phyloP scores from a whole-genome alignment of 2,888 invertebrate species.

The Oligia strigilis region DNA sequence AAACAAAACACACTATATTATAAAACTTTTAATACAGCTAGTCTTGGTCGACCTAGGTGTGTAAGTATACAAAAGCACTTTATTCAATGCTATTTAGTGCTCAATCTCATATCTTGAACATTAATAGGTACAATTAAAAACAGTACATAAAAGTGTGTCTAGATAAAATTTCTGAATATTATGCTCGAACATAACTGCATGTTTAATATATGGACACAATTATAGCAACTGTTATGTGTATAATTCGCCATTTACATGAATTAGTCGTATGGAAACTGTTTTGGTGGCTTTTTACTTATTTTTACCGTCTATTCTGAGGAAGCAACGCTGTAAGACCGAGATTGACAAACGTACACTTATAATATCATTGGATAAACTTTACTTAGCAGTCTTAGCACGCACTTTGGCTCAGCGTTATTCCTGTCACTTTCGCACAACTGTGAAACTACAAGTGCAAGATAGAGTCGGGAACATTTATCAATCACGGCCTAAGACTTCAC shows the following conservation, averaged over 20 bases:
- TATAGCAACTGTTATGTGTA: constrained; percentile 47
- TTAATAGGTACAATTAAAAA: constrained; percentile 34
- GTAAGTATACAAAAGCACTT: background rate
- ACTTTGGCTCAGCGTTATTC: background rate
- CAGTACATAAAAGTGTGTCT: constrained; percentile 42
- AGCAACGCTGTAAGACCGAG: background rate
- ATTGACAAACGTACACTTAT: background rate
- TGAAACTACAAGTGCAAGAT: background rate
- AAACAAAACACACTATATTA: background rate
- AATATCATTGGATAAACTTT: background rate
- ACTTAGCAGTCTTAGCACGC: background rate
- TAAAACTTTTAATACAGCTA: background rate
- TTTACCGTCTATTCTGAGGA: constrained; percentile 19
- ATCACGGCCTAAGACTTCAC: background rate
- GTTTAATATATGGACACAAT: constrained; percentile 42
- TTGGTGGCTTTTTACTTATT: constrained; percentile 12
- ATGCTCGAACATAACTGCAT: constrained; percentile 49
- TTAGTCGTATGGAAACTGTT: constrained; percentile 36
- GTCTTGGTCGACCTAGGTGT: background rate
- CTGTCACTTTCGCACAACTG: background rate
- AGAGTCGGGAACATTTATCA: background rate
- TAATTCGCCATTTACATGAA: constrained; percentile 46
- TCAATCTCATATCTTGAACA: constrained; percentile 36
- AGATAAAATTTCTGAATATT: constrained; percentile 44
- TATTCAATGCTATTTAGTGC: constrained; percentile 21